phyloP scores from a whole-genome alignment of 2,797 vertebrate species.

The Alcedo atthis region DNA sequence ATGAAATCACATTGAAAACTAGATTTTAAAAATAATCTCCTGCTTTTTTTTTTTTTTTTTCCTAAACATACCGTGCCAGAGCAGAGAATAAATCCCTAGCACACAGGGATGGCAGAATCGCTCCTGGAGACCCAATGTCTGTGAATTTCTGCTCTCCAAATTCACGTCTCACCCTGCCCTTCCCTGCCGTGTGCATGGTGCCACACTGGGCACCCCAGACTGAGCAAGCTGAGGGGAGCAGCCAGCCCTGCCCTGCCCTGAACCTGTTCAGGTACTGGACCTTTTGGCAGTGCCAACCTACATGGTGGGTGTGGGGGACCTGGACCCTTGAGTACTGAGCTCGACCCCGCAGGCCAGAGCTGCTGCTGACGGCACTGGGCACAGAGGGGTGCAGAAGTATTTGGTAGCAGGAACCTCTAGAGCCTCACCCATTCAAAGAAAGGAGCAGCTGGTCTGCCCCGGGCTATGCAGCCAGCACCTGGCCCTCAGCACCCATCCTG shows the following conservation, averaged over 20 bases:
- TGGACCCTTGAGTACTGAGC: rapidly evolving
- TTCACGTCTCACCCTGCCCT: rapidly evolving
- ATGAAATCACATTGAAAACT: conserved; percentile 15
- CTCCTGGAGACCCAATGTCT: rapidly evolving
- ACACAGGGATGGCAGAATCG: rapidly evolving
- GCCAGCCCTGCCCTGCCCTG: background rate
- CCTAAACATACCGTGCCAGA: background rate
- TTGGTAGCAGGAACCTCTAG: background rate
- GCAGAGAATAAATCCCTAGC: background rate
- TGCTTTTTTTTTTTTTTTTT: background rate
- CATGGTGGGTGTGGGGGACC: background rate
- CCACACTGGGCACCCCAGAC: rapidly evolving
- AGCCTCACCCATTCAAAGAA: background rate
- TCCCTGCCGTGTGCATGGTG: background rate
- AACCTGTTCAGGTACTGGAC: background rate
- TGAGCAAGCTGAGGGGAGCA: background rate
- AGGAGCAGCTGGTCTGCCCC: background rate
- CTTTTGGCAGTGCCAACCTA: background rate
- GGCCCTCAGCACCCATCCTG: background rate
- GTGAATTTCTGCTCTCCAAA: rapidly evolving
- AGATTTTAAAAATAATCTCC: background rate
- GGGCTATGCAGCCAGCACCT: background rate
- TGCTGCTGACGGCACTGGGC: background rate
- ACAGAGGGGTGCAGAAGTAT: background rate
- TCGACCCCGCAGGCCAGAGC: background rate